Percentiles rank a stretch among this genome's conserved stretches.
These are phyloP conservation scores for Poecile atricapillus DNA, from an alignment of 2,113 vertebrate genomes.

Conservation along the genomic window DNA sequence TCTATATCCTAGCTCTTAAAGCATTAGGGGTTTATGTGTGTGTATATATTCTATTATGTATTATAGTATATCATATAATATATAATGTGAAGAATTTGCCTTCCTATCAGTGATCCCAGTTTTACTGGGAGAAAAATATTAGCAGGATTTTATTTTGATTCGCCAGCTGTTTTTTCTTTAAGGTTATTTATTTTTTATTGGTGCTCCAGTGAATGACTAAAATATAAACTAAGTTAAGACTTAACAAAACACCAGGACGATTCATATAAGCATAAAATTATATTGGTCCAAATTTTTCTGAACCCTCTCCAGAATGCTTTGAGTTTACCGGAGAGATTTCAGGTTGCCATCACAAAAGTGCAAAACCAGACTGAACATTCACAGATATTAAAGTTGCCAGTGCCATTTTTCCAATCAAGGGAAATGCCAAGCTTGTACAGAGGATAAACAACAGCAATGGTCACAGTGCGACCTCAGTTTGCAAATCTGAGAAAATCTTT, in stretches of 20 bases:
- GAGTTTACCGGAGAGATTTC: neutral
- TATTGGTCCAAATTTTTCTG: conserved; percentile 33
- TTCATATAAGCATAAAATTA: conserved; percentile 26
- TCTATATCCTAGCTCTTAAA: conserved; percentile 32
- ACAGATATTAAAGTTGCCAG: neutral
- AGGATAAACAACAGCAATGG: neutral
- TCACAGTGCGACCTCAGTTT: neutral
- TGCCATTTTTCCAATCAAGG: neutral
- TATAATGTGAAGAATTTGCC: conserved; percentile 9
- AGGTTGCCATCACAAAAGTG: neutral
- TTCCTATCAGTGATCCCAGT: neutral
- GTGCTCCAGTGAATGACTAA: neutral
- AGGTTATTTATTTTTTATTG: conserved; percentile 51
- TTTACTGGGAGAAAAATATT: conserved; percentile 52
- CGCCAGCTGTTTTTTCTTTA: conserved; percentile 41
- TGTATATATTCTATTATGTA: neutral
- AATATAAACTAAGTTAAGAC: conserved; percentile 42
- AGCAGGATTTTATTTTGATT: conserved; percentile 45
- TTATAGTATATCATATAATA: neutral
- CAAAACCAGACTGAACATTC: neutral
- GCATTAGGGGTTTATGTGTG: conserved; percentile 14
- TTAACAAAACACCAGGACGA: conserved; percentile 23
- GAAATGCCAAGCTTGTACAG: neutral
- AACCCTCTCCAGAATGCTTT: conserved; percentile 27
- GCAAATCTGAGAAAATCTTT: neutral